phyloP scores from a whole-genome alignment of 2,888 invertebrate species.

The Idaea dimidiata region DNA sequence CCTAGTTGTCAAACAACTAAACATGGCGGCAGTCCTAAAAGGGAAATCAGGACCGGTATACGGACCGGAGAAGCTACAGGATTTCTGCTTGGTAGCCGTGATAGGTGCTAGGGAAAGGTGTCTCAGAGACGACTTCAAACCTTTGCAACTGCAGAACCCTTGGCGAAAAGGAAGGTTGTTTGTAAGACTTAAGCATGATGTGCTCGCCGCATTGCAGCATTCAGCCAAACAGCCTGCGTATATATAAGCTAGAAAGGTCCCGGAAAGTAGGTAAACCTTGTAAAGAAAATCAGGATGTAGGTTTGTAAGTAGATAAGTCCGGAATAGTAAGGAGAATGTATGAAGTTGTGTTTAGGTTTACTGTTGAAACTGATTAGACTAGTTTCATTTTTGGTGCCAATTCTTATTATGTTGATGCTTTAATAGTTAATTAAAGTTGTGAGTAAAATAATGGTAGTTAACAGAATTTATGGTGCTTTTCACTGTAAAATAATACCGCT shows the following conservation, averaged over 20 bases:
- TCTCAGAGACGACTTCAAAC: slow-evolving; percentile 95
- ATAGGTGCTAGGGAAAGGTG: slow-evolving; percentile 97
- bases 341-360: slow-evolving; percentile 20
- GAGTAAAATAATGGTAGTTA: slow-evolving; percentile 57
- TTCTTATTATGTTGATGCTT: slow-evolving; percentile 70
- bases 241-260: slow-evolving; percentile 56
- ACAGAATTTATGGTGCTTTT: slow-evolving; percentile 73
- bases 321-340: not conserved
- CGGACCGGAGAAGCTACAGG: slow-evolving; percentile 89
- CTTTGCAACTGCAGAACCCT: slow-evolving; percentile 95
- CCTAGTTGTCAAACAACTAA: slow-evolving; percentile 96
- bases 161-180: slow-evolving; percentile 97
- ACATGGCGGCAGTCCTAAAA: slow-evolving; percentile 94
- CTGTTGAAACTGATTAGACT: slow-evolving; percentile 36
- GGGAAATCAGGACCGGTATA: slow-evolving; percentile 92
- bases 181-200: slow-evolving; percentile 94
- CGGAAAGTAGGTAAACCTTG: slow-evolving; percentile 8
- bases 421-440: slow-evolving; percentile 72
- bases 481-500: slow-evolving; percentile 32
- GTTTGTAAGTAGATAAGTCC: not conserved
- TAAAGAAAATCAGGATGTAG: not conserved
- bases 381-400: slow-evolving; percentile 70
- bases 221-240: slow-evolving; percentile 90
- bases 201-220: slow-evolving; percentile 92
- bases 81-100: slow-evolving; percentile 97